phyloP scores from a whole-genome alignment of 2,888 invertebrate genomes.

The Sesia apiformis region DNA sequence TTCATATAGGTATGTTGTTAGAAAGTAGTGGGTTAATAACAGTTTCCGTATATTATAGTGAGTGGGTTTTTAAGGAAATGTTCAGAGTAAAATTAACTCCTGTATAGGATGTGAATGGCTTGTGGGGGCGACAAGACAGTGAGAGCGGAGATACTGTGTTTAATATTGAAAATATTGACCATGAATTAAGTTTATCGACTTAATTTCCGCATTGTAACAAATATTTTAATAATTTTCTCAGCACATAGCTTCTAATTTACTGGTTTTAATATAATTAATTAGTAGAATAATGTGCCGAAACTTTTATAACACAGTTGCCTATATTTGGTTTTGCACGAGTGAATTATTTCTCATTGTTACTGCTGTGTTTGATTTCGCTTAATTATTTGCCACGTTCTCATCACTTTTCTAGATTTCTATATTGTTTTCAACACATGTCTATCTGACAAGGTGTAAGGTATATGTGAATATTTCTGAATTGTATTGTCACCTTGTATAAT shows the following conservation, averaged over 20 bases:
- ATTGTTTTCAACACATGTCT: not conserved
- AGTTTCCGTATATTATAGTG: not conserved
- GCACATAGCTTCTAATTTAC: too few species aligned
- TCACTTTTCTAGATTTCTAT: not conserved
- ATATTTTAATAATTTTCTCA: too few species aligned
- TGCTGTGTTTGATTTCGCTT: not conserved
- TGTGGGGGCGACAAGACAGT: not conserved
- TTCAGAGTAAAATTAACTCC: not conserved
- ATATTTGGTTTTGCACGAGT: too few species aligned
- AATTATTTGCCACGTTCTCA: not conserved
- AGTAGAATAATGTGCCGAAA: too few species aligned
- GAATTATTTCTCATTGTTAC: not conserved
- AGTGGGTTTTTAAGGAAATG: not conserved
- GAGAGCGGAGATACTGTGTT: not conserved
- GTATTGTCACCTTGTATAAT: too few species aligned
- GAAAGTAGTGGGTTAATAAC: not conserved
- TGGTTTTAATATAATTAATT: too few species aligned
- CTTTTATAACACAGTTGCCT: too few species aligned
- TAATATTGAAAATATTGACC: not conserved
- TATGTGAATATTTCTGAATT: too few species aligned
- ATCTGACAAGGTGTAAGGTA: too few species aligned
- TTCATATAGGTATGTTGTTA: not conserved
- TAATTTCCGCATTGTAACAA: too few species aligned
- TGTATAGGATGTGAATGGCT: not conserved
- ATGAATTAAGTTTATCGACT: too few species aligned